Base-by-base conservation (phyloP, 2,113 vertebrate genomes). In the Oostethus manadensis region DNA sequence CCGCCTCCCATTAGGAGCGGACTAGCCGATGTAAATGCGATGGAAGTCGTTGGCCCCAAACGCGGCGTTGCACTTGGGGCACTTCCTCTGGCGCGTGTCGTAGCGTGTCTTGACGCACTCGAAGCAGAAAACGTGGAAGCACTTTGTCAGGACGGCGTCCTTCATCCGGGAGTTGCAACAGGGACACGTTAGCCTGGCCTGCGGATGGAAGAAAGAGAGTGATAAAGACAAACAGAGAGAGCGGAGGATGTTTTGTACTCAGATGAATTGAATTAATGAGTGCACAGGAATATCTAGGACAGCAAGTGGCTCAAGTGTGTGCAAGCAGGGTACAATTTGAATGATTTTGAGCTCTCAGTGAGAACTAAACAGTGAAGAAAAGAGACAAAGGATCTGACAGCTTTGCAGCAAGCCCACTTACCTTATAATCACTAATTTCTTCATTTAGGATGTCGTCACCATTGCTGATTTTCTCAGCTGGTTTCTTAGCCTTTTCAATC, bases 41-140 rank as follows among this genome's bases (percentile, higher is more conserved):
- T 99, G 97, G 85, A 97, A 99, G 85, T 98, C 94, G 0, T 96
- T 98, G 51, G 96, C 97, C 16, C 96, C 94, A 1, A 99, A 98
- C 18, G 97, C 96, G 0, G 94, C 94, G 0, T 96, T 99, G 82
- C 97, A 98, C 79, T 99, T 98, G 53, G 96, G 96, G 77, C 95
- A 97, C 61, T 98, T 98, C 76, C 94, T 93, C 87, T 99, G 97
- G 20, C 94, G 92, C 0, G 96, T 98, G 84, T 98, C 94, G 0
- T 96, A 98, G 64, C 94, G 93, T 0, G 93, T 98, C 77, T 98
- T 97, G 26, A 98, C 94, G 4, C 96, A 98, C 84, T 98, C 94
- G 1, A 97, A 99, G 85, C 97, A 99, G 90, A 98, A 99, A 44
- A 98, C 94, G 0, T 99, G 96, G 76, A 98, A 98, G 77, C 95